Base-by-base conservation (phyloP, 2,797 vertebrate genomes). In the Discoglossus pictus region DNA sequence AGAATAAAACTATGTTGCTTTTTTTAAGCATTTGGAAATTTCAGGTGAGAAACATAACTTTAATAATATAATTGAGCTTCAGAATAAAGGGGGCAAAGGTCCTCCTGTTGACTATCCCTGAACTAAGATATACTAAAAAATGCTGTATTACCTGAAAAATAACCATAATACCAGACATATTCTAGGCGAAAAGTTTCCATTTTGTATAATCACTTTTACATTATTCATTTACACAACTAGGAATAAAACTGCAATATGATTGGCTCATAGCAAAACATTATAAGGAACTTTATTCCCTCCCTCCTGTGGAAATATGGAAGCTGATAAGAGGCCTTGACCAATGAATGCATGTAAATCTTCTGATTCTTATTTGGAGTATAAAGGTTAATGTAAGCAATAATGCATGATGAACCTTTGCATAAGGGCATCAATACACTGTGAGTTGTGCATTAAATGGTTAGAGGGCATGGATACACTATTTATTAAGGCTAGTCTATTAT, bases 381-480 rank as follows among this genome's bases (percentile, higher is more conserved):
- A 66, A 66, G 64, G 64, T 66, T 66, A 66, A 66, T 66, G 21
- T 58, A 66, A 58, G 53, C 53, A 66, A 66, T 66, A 58, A 65
- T 56, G 36, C 18, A 48, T 31, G 4, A 20, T 39, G 16, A 35
- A 58, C 53, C 16, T 66, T 39, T 65, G 24, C 34, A 55, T 35
- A 65, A 56, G 52, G 40, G 21, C 34, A 39, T 31, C 43, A 31
- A 48, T 39, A 46, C 53, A 46, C 44, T 56, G 20, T 13, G 10
- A 25, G 36, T 18, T 40, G 18, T 40, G 36, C 36, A 56, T 56
- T 40, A 12, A 56, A 25, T 24, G 53, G 20, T 13, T 56, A n/a
- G 35, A 40, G 15, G 18, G 53, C 20, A 56, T 38, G 10, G 34
- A 56, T 31, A 31, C 20, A 40, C 36, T 20, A 42, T 56, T 38